Evolutionary conservation across 2,113 vertebrate species (phyloP), one percentile per base, ranked within the genome.

Genomic region (Equus przewalskii): DNA sequence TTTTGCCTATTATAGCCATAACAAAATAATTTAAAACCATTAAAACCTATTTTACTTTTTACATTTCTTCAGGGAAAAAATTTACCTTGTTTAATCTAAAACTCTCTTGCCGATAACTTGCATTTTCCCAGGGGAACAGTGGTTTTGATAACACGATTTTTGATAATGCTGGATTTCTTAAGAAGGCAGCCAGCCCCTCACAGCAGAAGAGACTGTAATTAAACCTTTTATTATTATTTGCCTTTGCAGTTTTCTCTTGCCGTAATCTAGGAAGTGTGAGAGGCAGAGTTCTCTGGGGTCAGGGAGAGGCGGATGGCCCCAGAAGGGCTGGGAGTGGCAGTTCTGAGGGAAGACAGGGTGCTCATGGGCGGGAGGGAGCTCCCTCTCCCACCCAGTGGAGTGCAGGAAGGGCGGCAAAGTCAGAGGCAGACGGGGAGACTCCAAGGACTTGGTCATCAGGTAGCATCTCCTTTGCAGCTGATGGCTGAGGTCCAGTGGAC

Each of bases 21-120:
- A 96, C 62, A 97, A 93, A 96, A 86, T 91, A 86, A 82, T 10
- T 96, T 85, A 87, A 94, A 91, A 93, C 58, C 82, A 85, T 88
- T 41, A 91, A 97, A 93, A 65, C 24, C 33, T 89, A 89, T 28
- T 87, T 82, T 22, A 46, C 72, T 96, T 91, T 93, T 91, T 72
- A 79, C 8, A 44, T 67, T 80, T 84, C 69, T 93, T 36, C 10
- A 18, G 28, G 51, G 36, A 16, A 54, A 79, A 54, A 58, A 3
- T 56, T 54, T 67, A 60, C 0, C 15, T 6, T 76, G 89, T 90
- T 41, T 87, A 94, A 84, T 89, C 80, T 70, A 22, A 14, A 92
- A 24, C 1, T 49, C 14, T 94, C 28, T 89, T 75, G 30, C 36
- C 69, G 82, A 41, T 91, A 95, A 85, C 21, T 86, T 89, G 56